A percentile compares a stretch with the other conserved stretches of the same genome.
These are phyloP conservation scores for Ornithoptera priamus DNA, from an alignment of 2,888 invertebrate genomes.

Conservation along the genomic window DNA sequence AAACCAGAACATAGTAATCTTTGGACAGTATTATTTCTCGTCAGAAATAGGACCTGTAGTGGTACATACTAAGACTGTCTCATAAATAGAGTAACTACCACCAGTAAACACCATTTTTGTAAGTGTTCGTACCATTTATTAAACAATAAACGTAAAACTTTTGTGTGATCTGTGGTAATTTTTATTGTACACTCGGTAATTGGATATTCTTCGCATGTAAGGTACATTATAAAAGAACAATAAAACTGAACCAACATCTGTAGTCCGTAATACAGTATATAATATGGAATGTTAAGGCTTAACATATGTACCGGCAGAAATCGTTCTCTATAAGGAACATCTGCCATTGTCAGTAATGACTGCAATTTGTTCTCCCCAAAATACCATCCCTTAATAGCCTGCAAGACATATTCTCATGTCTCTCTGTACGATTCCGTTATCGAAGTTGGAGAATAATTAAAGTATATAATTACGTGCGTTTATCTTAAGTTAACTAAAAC, in stretches of 20 bases:
- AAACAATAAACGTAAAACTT: background rate
- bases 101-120: background rate
- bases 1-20: no score
- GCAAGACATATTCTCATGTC: constrained; percentile 15
- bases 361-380: constrained; percentile 16
- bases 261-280: background rate
- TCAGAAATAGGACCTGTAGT: no score
- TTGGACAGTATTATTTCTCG: no score
- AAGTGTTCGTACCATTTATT: background rate
- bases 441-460: constrained; percentile 14
- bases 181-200: no score
- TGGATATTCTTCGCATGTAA: no score
- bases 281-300: background rate
- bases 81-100: background rate
- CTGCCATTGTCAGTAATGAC: constrained; percentile 9
- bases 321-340: constrained; percentile 1
- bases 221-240: no score
- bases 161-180: no score
- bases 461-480: constrained; percentile 23
- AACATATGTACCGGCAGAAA: constrained; percentile 6
- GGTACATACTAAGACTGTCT: no score
- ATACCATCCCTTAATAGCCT: constrained; percentile 18
- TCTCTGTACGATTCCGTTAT: constrained; percentile 8
- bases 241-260: no score
- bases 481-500: constrained; percentile 16